phyloP scores from a whole-genome alignment of 1,140 invertebrate genomes.

The Anoplolepis gracilipes region DNA sequence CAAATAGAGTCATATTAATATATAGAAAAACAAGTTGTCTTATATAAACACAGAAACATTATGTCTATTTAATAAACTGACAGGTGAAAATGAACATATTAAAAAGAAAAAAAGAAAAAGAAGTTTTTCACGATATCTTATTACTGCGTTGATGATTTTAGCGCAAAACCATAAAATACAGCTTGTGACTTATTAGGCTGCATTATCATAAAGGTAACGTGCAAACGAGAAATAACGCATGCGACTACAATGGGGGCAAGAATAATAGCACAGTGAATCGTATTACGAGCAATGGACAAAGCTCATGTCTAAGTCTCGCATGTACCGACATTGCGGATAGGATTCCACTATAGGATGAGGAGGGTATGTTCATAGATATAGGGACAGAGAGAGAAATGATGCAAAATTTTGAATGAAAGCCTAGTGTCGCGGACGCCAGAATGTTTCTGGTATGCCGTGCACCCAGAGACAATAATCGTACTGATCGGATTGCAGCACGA shows the following conservation, averaged over 20 bases:
- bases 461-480: slow-evolving; percentile 17
- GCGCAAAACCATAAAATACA: neutral
- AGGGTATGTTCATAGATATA: neutral
- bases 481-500: slow-evolving; percentile 32
- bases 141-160: neutral
- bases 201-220: neutral
- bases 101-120: neutral
- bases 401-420: slow-evolving; percentile 50
- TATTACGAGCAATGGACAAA: slow-evolving; percentile 41
- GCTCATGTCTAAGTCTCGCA: neutral
- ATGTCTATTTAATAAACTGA: neutral
- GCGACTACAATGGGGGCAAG: neutral
- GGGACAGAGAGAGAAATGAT: neutral
- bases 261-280: slow-evolving; percentile 13
- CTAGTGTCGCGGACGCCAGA: neutral
- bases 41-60: neutral
- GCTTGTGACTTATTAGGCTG: neutral
- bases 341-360: neutral
- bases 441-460: slow-evolving; percentile 4
- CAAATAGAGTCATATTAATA: neutral
- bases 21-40: neutral
- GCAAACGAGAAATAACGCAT: slow-evolving; percentile 1
- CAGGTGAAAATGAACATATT: neutral
- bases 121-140: neutral
- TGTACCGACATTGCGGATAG: slow-evolving; percentile 5